These are phyloP conservation scores for Turdus rufiventris DNA, from an alignment of 2,113 vertebrate genomes.

Conservation along the genomic window DNA sequence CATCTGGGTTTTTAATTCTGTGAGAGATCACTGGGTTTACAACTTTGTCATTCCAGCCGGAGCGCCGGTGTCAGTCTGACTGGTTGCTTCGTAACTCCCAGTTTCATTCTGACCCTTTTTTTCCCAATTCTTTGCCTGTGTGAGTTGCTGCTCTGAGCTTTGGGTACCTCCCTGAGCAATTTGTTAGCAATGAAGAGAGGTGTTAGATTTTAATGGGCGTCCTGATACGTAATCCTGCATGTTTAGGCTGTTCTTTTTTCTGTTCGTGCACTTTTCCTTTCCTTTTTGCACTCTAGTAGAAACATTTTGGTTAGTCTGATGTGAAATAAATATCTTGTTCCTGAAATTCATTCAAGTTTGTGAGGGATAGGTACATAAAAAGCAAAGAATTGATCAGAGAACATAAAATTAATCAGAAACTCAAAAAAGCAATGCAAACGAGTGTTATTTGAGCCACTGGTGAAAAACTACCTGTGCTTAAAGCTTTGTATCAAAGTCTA, in stretches of 20 bases:
- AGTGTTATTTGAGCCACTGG: neutral
- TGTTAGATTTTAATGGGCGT: slow-evolving; percentile 52
- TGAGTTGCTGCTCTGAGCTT: slow-evolving; percentile 24
- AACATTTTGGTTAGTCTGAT: slow-evolving; percentile 9
- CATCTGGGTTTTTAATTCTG: slow-evolving; percentile 45
- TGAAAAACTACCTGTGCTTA: neutral
- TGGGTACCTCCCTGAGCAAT: slow-evolving; percentile 44
- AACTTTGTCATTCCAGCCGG: neutral
- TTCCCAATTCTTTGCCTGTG: neutral
- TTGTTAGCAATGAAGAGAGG: slow-evolving; percentile 44
- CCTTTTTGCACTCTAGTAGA: neutral
- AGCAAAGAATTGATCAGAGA: neutral
- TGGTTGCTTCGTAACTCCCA: slow-evolving; percentile 4
- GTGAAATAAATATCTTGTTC: neutral
- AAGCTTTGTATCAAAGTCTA: neutral
- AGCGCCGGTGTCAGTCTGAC: neutral
- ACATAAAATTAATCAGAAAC: neutral
- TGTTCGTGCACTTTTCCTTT: neutral
- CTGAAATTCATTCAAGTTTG: neutral
- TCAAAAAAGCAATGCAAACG: neutral
- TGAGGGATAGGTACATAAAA: rapidly evolving
- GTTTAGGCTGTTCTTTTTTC: neutral
- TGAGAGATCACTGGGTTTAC: slow-evolving; percentile 28
- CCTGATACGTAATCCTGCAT: neutral
- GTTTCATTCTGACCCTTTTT: neutral